These are phyloP conservation scores for Chloropsis hardwickii DNA, from an alignment of 2,113 vertebrate species.

Conservation along the genomic window DNA sequence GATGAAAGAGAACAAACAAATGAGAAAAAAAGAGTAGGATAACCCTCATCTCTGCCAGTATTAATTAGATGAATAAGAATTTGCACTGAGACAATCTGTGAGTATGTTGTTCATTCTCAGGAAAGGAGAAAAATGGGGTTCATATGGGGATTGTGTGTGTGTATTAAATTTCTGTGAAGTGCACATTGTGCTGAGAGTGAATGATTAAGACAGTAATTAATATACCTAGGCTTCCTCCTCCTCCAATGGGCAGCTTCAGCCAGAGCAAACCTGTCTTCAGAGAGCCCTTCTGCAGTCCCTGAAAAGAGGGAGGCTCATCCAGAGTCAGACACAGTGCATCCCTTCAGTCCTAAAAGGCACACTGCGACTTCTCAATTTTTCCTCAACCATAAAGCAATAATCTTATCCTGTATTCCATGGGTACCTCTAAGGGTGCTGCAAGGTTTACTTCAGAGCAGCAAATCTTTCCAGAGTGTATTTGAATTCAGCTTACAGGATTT, in stretches of 20 bases:
- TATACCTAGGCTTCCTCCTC: not conserved
- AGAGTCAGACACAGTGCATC: fast-evolving
- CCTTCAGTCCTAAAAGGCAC: not conserved
- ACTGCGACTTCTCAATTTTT: not conserved
- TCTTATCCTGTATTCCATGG: not conserved
- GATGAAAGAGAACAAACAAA: not conserved
- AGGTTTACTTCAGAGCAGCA: not conserved
- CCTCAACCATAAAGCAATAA: not conserved
- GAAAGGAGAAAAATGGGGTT: not conserved
- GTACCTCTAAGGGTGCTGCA: not conserved
- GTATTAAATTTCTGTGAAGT: not conserved
- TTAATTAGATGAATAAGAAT: not conserved
- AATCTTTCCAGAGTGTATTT: not conserved
- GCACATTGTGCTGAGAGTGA: not conserved
- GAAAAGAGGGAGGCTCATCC: not conserved
- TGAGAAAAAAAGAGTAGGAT: not conserved
- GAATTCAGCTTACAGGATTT: not conserved
- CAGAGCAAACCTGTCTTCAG: not conserved
- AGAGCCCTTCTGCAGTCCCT: not conserved
- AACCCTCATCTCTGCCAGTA: not conserved
- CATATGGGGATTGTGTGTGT: no score
- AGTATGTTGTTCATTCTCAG: not conserved
- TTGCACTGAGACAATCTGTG: not conserved
- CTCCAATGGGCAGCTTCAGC: not conserved
- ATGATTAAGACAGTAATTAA: not conserved